Conservation (phyloP, 1,140 invertebrate species). For the Bombus terrestris region DNA sequence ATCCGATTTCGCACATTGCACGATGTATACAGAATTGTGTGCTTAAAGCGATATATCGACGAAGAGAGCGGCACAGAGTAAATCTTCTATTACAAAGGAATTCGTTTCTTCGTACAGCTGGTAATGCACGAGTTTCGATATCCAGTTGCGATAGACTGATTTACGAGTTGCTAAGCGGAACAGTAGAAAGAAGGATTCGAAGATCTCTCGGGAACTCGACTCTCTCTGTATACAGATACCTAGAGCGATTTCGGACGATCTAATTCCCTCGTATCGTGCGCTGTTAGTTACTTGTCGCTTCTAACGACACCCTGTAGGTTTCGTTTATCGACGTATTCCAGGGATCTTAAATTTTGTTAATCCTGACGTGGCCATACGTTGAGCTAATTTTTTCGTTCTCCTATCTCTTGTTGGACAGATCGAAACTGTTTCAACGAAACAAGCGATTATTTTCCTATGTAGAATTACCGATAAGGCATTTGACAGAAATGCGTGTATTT, state of each 20-base stretch:
- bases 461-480: no score
- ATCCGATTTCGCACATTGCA: background rate
- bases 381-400: background rate
- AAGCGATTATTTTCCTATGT: no score
- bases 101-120: slow-evolving; percentile 4
- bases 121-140: slow-evolving; percentile 27
- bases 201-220: slow-evolving; percentile 12
- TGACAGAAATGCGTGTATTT: no score
- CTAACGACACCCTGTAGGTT: slow-evolving; percentile 24
- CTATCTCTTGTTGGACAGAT: no score
- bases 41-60: background rate
- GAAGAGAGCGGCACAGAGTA: background rate
- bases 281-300: slow-evolving; percentile 39
- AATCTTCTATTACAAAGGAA: slow-evolving; percentile 42
- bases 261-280: slow-evolving; percentile 52
- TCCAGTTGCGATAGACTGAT: slow-evolving; percentile 52
- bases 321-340: background rate
- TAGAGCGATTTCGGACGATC: slow-evolving; percentile 58
- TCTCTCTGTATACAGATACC: slow-evolving; percentile 49
- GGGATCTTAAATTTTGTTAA: background rate
- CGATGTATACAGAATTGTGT: no score
- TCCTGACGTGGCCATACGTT: background rate
- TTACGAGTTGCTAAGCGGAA: slow-evolving; percentile 53
- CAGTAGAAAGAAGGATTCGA: slow-evolving; percentile 21
- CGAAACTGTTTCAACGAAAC: no score